Base-by-base conservation (phyloP, 2,797 vertebrate genomes). In the Pseudochirops cupreus region DNA sequence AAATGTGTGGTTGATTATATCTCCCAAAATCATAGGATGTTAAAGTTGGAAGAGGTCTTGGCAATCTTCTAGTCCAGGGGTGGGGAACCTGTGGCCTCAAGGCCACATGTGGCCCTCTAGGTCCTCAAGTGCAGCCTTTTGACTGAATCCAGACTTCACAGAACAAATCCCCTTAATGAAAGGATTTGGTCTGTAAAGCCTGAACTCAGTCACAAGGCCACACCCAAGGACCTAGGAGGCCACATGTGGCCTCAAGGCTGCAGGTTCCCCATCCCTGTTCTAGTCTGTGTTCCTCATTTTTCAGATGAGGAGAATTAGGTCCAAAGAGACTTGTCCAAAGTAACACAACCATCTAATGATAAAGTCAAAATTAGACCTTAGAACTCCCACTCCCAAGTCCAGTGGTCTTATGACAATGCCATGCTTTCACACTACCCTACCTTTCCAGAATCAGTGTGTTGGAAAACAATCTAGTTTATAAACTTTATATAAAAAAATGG, bases 401-500 rank as follows among this genome's bases (percentile, higher is more conserved):
- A 50, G 9, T 87, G 21, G 1, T 87, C 39, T 87, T 87, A 50
- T 9, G 74, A 87, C 39, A 26, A 87, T 87, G 39, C 39, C 74
- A 87, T 2, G 46, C 31, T 67, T 67, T 33, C 14, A 13, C 13
- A 67, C 31, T 16, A 33, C 31, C 31, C 31, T 92, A 18, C 93
- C 24, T 13, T 54, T 39, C 11, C n/a, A 67, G 46, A 21, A 12
- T 6, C 12, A 92, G 52, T 93, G 62, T 59, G 12, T 92, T 92
- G 91, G 55, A n/a, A 92, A 92, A 58, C 93, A 90, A 91, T 67
- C 82, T 58, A 58, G 91, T 54, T 92, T 50, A n/a, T 67, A 91
- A 33, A 90, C 92, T 92, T 94, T 7, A 93, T 91, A 94, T 39
- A 55, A 93, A 54, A 87, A 95, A 57, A 46, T 82, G n/a, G n/a